Evolutionary conservation across 2,888 invertebrate genomes (phyloP), one percentile per base, ranked within the genome.

Genomic region (Stenodera caucasica): DNA sequence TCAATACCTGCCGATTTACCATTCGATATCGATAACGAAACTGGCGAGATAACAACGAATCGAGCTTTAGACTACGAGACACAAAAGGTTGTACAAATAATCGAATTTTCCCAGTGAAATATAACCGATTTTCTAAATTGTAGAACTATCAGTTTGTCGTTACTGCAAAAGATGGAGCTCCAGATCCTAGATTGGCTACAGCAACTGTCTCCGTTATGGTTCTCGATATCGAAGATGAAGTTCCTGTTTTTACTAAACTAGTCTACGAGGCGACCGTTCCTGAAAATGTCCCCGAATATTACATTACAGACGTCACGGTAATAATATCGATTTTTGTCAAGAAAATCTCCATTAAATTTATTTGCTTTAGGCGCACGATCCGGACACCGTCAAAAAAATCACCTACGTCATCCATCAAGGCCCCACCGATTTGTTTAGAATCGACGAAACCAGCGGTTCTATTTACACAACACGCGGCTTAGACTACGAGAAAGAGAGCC

Each of bases 81-180:
- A 11, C 88, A 90, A 72, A 90, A 88, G 78, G n/a, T n/a, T n/a
- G 91, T 92, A 74, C 3, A 51, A 55, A 40, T 40, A 49, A n/a
- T n/a, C n/a, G n/a, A n/a, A n/a, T n/a, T n/a, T n/a, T 62, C 23
- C 3, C 18, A 61, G 37, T 14, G 60, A 18, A 40, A 32, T 33
- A 54, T 62, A 18, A 49, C 2, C 12, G 4, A 52, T 52, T 55
- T 21, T 18, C 49, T 58, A 58, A 30, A 58, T 70, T 79, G 2
- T 78, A 90, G 89, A 88, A 87, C 49, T 90, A 91, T 75, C 86
- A 86, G 64, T 92, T 95, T 78, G 92, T 94, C 45, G 92, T 95
- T 8, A 94, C 94, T 0, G 95, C 95, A 1, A 90, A 88, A 75
- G 96, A 96, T 75, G 92, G 92, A 18, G 95, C 93, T 0, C 86